Conservation (phyloP, 2,113 vertebrate genomes). For the Petroica traversi region DNA sequence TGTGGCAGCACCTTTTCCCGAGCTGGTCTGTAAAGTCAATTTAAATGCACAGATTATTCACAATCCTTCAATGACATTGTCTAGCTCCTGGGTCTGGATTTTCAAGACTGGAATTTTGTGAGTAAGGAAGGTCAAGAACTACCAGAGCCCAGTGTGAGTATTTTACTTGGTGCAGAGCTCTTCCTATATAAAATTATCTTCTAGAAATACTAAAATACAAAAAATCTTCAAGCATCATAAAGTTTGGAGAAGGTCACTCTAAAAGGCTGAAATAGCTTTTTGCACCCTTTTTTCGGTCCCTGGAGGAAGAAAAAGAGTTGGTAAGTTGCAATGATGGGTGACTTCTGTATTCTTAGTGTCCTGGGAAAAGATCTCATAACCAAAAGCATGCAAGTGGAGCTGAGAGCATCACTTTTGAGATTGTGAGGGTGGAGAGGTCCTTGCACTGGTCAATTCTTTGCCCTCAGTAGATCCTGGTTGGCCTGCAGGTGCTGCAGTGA, state of each 20-base stretch:
- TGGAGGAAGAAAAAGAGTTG: background rate
- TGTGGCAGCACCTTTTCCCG: background rate
- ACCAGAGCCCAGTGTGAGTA: background rate
- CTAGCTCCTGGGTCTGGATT: background rate
- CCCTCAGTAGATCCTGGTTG: background rate
- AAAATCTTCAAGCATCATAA: background rate
- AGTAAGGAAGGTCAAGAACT: background rate
- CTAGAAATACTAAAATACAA: background rate
- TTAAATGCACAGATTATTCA: background rate
- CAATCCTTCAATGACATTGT: fast-evolving
- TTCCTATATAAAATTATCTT: fast-evolving
- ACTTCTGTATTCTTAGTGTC: background rate
- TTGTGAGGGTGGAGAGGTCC: background rate
- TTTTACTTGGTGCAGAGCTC: background rate
- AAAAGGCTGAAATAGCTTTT: background rate
- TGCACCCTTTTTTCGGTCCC: background rate
- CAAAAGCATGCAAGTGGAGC: background rate
- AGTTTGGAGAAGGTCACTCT: background rate
- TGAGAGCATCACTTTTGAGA: background rate
- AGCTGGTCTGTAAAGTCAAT: background rate
- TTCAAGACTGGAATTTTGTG: background rate
- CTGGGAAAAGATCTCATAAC: background rate
- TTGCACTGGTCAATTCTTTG: background rate
- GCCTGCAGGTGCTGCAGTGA: background rate
- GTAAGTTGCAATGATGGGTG: background rate